Conservation (phyloP, 2,113 vertebrate species). For the Phaethon lepturus region DNA sequence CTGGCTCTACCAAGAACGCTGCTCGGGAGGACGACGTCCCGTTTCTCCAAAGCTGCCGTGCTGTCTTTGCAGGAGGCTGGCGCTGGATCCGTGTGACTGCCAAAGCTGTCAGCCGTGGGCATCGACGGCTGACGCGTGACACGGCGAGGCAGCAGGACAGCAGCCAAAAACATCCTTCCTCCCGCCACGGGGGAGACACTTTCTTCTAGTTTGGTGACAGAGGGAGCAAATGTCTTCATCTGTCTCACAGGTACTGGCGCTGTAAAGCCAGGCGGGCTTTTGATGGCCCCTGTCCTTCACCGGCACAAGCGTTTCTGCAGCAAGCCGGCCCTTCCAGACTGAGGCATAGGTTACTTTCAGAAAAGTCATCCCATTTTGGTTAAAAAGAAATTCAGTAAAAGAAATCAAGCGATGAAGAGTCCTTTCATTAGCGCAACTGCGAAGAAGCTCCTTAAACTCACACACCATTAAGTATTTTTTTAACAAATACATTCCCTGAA, state of each 20-base stretch:
- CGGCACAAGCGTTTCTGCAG: background rate
- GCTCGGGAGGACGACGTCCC: background rate
- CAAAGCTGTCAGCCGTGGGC: background rate
- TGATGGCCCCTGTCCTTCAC: background rate
- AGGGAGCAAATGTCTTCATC: background rate
- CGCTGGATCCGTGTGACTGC: background rate
- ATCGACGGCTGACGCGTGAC: fast-evolving
- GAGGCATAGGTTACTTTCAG: background rate
- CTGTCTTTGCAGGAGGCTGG: background rate
- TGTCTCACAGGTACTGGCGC: background rate
- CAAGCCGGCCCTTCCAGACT: background rate
- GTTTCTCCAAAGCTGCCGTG: background rate
- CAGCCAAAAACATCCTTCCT: background rate
- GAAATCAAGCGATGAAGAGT: background rate
- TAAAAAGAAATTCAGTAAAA: background rate
- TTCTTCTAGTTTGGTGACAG: background rate
- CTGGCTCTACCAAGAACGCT: background rate
- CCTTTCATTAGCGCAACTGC: background rate
- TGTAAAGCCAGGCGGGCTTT: background rate
- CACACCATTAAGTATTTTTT: background rate
- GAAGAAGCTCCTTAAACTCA: background rate
- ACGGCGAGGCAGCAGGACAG: fast-evolving
- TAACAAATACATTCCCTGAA: background rate
- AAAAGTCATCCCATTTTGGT: background rate
- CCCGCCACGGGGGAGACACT: fast-evolving